phyloP scores from a whole-genome alignment of 2,797 vertebrate genomes.

The Carcharodon carcharias region DNA sequence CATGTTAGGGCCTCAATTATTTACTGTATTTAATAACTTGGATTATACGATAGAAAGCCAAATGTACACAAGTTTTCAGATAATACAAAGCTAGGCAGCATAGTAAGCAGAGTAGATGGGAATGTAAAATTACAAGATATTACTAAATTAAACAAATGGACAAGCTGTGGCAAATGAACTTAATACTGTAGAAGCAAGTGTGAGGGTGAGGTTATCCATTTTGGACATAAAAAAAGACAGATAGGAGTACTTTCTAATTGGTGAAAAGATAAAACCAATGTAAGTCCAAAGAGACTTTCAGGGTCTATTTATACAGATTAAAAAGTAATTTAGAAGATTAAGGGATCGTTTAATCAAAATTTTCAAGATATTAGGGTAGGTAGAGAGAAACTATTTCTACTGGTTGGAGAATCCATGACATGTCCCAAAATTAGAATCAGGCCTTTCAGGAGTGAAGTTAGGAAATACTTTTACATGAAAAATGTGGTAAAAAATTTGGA shows the following conservation, averaged over 20 bases:
- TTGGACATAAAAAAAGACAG: background rate
- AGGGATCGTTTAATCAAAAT: background rate
- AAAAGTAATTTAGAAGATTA: background rate
- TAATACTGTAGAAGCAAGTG: background rate
- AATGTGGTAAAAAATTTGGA: background rate
- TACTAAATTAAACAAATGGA: no score
- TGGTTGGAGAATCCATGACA: background rate
- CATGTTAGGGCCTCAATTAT: background rate
- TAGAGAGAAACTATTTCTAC: background rate
- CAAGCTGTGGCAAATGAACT: background rate
- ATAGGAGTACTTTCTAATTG: background rate
- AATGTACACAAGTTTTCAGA: background rate
- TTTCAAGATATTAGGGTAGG: background rate
- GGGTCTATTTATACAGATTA: background rate
- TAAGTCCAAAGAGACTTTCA: background rate
- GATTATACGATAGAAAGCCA: background rate
- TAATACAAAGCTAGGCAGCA: background rate
- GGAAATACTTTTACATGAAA: background rate
- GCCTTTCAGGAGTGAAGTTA: background rate
- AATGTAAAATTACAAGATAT: background rate
- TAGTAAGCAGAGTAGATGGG: background rate
- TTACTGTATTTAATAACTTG: background rate
- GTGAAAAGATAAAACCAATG: background rate
- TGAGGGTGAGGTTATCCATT: background rate
- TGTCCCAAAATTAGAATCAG: background rate